Conservation (phyloP, 2,888 invertebrate species). For the Noctua janthe region DNA sequence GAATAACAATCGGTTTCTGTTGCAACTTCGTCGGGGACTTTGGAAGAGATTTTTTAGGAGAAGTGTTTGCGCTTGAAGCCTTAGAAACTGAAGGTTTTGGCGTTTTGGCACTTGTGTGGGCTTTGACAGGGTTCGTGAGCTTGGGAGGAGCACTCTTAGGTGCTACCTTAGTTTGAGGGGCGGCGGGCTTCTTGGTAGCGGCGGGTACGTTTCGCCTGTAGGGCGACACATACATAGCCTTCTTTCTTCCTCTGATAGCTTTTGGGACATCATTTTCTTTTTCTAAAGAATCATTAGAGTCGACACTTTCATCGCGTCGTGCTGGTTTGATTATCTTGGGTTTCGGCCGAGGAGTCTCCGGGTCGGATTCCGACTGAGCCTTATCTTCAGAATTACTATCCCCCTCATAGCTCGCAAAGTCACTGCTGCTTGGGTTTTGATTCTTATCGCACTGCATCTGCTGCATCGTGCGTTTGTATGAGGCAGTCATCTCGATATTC, state of each 20-base stretch:
- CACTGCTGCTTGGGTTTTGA: slow-evolving; percentile 81
- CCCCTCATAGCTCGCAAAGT: slow-evolving; percentile 89
- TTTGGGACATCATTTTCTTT: slow-evolving; percentile 88
- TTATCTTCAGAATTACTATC: slow-evolving; percentile 91
- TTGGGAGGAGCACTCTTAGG: slow-evolving; percentile 73
- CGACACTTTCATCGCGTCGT: slow-evolving; percentile 83
- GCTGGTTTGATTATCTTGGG: slow-evolving; percentile 91
- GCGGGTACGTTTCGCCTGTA: slow-evolving; percentile 84
- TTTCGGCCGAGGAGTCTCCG: slow-evolving; percentile 84
- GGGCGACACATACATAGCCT: slow-evolving; percentile 92
- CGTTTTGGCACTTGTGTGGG: slow-evolving; percentile 80
- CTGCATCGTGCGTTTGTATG: slow-evolving; percentile 76
- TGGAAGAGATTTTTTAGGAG: slow-evolving; percentile 82
- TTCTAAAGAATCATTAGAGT: slow-evolving; percentile 86
- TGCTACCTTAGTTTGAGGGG: slow-evolving; percentile 67
- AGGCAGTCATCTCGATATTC: slow-evolving; percentile 86
- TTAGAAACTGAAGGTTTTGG: slow-evolving; percentile 73
- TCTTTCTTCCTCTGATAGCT: slow-evolving; percentile 92
- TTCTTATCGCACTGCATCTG: slow-evolving; percentile 72
- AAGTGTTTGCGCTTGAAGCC: slow-evolving; percentile 77
- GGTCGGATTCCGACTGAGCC: slow-evolving; percentile 86
- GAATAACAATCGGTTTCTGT: slow-evolving; percentile 75
- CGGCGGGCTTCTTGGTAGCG: slow-evolving; percentile 77
- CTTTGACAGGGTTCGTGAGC: slow-evolving; percentile 72
- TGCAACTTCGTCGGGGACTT: slow-evolving; percentile 79